Conservation (phyloP, 2,797 vertebrate genomes). For the Poeciliopsis gracilis region DNA sequence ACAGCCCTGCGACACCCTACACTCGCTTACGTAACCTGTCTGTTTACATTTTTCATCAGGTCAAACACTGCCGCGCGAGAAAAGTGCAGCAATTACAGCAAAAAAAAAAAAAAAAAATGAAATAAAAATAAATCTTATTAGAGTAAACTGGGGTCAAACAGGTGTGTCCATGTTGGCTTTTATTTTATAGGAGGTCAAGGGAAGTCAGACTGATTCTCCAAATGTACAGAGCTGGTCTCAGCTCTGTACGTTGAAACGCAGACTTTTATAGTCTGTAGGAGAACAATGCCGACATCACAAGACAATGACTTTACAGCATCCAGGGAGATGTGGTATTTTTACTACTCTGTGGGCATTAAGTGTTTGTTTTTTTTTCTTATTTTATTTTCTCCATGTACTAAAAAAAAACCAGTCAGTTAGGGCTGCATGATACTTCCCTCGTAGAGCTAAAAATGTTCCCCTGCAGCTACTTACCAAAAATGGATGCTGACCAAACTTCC, state of each 20-base stretch:
- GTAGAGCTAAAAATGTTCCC: constrained; percentile 42
- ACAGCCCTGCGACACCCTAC: constrained; percentile 48
- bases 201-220: constrained; percentile 34
- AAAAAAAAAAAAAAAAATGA: constrained; percentile 11
- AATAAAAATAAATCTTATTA: neutral
- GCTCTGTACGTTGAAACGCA: constrained; percentile 56
- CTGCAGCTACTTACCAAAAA: constrained; percentile 42
- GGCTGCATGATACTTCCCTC: constrained; percentile 41
- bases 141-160: constrained; percentile 31
- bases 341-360: constrained; percentile 63
- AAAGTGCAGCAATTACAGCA: constrained; percentile 61
- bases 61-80: constrained; percentile 67
- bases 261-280: constrained; percentile 56
- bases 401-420: constrained; percentile 46
- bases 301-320: constrained; percentile 57
- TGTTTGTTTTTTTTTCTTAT: constrained; percentile 13
- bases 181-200: constrained; percentile 52
- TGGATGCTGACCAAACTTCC: constrained; percentile 31
- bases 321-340: constrained; percentile 66
- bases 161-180: constrained; percentile 21
- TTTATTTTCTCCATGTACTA: constrained; percentile 43
- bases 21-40: constrained; percentile 67
- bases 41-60: constrained; percentile 76
- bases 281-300: constrained; percentile 52
- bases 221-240: constrained; percentile 59